Conservation (phyloP, 2,797 vertebrate species). For the Sarcoramphus papa region DNA sequence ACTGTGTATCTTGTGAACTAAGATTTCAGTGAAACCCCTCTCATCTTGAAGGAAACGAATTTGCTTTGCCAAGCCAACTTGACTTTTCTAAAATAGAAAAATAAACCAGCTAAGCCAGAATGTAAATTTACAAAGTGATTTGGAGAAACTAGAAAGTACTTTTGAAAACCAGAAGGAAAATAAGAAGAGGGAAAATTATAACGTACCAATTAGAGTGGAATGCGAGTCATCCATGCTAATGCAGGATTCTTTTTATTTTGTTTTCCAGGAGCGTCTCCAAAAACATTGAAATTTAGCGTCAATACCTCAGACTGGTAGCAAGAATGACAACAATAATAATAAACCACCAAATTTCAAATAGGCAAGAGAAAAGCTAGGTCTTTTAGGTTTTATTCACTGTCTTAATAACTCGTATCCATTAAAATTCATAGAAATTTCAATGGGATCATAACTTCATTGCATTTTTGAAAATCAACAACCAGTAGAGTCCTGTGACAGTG, state of each 20-base stretch:
- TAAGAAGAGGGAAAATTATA: neutral
- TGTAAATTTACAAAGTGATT: neutral
- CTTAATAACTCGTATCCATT: neutral
- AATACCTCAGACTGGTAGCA: neutral
- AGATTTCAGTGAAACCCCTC: neutral
- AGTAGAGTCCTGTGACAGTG: neutral
- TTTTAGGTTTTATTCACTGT: neutral
- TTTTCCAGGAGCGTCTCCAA: neutral
- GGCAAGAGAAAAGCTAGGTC: neutral
- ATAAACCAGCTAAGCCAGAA: neutral
- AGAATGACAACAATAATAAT: neutral
- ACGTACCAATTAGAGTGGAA: neutral
- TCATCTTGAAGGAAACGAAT: neutral
- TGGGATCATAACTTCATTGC: neutral
- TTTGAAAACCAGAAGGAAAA: conserved; percentile 1
- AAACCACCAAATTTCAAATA: neutral
- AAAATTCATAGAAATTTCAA: neutral
- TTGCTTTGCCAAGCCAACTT: neutral
- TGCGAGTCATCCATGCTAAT: neutral
- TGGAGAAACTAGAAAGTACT: neutral
- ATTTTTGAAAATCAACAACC: neutral
- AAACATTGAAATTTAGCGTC: neutral
- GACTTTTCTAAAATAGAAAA: neutral
- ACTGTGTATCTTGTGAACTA: neutral
- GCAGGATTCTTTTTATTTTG: neutral